Percentiles rank a stretch among this genome's conserved stretches.
phyloP scores from a whole-genome alignment of 2,797 vertebrate species.

The Sebastiscus albofasciatus region DNA sequence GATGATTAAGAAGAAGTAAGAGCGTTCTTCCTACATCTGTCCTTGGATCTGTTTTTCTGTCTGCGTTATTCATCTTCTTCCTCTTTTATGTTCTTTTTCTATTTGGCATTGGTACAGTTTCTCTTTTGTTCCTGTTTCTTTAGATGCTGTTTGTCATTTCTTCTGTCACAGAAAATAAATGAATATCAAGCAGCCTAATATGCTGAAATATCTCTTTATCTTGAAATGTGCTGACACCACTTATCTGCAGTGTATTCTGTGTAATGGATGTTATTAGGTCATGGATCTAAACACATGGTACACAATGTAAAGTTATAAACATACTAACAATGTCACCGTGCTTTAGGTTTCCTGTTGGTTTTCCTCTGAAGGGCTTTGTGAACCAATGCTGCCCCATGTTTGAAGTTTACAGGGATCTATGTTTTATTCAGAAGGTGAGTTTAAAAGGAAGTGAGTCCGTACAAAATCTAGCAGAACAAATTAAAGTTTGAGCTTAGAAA shows the following conservation, averaged over 20 bases:
- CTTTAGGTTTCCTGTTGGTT: slow-evolving; percentile 58
- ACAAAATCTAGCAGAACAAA: not conserved
- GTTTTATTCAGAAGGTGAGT: slow-evolving; percentile 70
- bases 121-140: not conserved
- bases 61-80: not conserved
- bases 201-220: not conserved
- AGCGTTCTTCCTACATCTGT: not conserved
- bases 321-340: not conserved
- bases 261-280: not conserved
- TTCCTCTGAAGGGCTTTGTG: slow-evolving; percentile 64
- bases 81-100: not conserved
- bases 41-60: not conserved
- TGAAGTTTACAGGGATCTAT: slow-evolving; percentile 41
- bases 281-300: not conserved
- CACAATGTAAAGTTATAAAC: not conserved
- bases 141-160: not conserved
- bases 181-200: not conserved
- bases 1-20: slow-evolving; percentile 74
- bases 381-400: slow-evolving; percentile 77
- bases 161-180: not conserved
- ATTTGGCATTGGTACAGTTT: not conserved
- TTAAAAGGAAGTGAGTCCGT: not conserved
- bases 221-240: not conserved
- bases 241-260: not conserved
- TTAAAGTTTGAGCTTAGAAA: not conserved